These are phyloP conservation scores for Dendrolimus pini DNA, from an alignment of 2,888 invertebrate genomes.

Conservation along the genomic window DNA sequence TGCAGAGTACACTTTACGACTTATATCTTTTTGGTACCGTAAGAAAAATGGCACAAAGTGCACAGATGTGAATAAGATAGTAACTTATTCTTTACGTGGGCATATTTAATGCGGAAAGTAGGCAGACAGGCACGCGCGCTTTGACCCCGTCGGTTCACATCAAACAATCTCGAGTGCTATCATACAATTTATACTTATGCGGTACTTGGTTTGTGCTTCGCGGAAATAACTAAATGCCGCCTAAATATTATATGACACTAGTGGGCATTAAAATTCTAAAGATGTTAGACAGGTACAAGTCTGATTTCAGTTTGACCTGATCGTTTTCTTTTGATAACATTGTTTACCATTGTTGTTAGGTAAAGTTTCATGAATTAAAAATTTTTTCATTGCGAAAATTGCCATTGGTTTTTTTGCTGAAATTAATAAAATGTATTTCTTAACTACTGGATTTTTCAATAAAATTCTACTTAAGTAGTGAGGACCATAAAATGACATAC, in stretches of 20 bases:
- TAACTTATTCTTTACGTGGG: conserved; percentile 34
- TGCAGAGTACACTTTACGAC: too few species aligned
- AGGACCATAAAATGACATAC: too few species aligned
- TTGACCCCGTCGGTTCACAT: conserved; percentile 37
- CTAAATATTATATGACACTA: not conserved
- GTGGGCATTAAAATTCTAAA: not conserved
- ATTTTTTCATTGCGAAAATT: too few species aligned
- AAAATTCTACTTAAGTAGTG: too few species aligned
- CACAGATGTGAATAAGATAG: conserved; percentile 14
- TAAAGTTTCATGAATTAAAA: too few species aligned
- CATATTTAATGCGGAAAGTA: conserved; percentile 32
- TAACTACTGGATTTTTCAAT: too few species aligned
- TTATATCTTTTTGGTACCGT: not conserved
- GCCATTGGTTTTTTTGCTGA: too few species aligned
- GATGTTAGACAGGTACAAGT: not conserved
- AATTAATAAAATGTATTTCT: too few species aligned
- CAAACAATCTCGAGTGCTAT: conserved; percentile 23
- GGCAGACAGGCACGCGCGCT: conserved; percentile 38
- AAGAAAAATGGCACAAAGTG: not conserved
- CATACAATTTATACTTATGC: conserved; percentile 8
- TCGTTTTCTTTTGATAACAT: not conserved
- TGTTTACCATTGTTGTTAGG: not conserved
- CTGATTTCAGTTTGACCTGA: not conserved
- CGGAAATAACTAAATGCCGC: not conserved
- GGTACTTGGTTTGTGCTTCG: not conserved